Conservation (phyloP, 30 jellyfish, hydroid and myxozoan genomes). For the Cassiopea andromeda region DNA sequence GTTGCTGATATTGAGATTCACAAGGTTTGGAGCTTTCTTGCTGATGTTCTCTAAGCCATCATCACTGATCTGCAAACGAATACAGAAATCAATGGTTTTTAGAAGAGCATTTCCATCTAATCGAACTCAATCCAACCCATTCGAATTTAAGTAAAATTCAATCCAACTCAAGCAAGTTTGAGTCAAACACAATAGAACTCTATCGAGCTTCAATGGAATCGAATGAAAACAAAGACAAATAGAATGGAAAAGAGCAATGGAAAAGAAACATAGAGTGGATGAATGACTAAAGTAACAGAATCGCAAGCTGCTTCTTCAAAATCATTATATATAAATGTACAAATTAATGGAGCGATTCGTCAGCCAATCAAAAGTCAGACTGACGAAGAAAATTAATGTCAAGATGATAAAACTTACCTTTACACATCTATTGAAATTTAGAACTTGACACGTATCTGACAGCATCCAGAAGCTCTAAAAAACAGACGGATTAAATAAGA, state of each 20-base stretch:
- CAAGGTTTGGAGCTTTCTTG: slow-evolving; percentile 54
- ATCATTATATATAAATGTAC: background rate
- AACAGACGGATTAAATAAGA: background rate
- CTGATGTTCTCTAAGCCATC: slow-evolving; percentile 63
- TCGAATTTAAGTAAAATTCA: no score
- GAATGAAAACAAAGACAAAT: no score
- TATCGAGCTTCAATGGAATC: no score
- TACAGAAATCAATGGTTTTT: background rate
- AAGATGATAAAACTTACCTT: slow-evolving; percentile 33
- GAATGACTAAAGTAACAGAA: no score
- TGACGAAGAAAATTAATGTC: no score
- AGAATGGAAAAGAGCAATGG: no score
- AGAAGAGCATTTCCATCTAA: no score
- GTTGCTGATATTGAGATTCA: slow-evolving; percentile 46
- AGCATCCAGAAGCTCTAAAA: slow-evolving; percentile 85
- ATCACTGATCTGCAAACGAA: slow-evolving; percentile 56
- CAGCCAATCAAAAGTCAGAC: background rate
- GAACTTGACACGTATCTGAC: slow-evolving; percentile 42
- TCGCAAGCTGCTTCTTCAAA: no score
- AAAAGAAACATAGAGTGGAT: no score
- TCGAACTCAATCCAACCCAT: no score
- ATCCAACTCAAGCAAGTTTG: no score
- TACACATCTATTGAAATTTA: slow-evolving; percentile 58
- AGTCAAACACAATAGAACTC: no score
- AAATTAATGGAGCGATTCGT: background rate